Conservation (phyloP, 1,140 invertebrate genomes). For the Wasmannia auropunctata region DNA sequence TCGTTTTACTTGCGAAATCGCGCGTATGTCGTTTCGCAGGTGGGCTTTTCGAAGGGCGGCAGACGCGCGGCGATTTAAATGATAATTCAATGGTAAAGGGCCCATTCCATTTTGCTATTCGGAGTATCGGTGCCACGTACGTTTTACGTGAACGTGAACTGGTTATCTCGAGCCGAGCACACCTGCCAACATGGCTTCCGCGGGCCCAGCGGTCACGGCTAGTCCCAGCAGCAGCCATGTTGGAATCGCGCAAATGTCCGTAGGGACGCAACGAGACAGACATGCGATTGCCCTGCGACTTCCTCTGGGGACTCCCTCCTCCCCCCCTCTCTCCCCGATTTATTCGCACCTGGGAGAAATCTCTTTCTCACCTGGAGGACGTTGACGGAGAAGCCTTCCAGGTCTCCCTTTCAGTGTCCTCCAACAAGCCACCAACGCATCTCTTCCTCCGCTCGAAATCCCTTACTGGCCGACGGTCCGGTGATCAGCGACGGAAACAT, state of each 20-base stretch:
- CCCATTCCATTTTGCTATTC: not conserved
- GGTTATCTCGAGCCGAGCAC: constrained; percentile 82
- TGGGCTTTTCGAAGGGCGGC: not conserved
- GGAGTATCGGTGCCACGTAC: constrained; percentile 53
- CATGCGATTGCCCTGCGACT: not conserved
- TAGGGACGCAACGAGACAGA: constrained; percentile 61
- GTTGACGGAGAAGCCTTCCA: constrained; percentile 39
- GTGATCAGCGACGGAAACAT: constrained; percentile 45
- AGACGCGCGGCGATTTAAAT: constrained; percentile 27
- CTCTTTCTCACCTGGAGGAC: constrained; percentile 54
- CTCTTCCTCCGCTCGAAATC: constrained; percentile 43
- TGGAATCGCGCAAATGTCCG: constrained; percentile 80
- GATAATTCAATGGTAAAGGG: constrained; percentile 41
- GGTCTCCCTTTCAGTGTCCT: constrained; percentile 55
- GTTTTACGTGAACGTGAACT: constrained; percentile 76
- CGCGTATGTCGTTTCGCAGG: not conserved
- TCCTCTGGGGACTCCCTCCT: not conserved
- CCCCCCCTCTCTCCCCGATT: no score
- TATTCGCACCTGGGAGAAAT: not conserved
- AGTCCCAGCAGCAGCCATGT: constrained; percentile 83
- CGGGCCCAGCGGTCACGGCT: constrained; percentile 83
- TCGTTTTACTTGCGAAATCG: not conserved
- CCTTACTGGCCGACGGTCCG: constrained; percentile 3
- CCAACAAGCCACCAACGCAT: constrained; percentile 57
- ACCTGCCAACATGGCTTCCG: constrained; percentile 86